Evolutionary conservation across 1,140 invertebrate species (phyloP).

Genomic region (Caenorhabditis inopinata): DNA sequence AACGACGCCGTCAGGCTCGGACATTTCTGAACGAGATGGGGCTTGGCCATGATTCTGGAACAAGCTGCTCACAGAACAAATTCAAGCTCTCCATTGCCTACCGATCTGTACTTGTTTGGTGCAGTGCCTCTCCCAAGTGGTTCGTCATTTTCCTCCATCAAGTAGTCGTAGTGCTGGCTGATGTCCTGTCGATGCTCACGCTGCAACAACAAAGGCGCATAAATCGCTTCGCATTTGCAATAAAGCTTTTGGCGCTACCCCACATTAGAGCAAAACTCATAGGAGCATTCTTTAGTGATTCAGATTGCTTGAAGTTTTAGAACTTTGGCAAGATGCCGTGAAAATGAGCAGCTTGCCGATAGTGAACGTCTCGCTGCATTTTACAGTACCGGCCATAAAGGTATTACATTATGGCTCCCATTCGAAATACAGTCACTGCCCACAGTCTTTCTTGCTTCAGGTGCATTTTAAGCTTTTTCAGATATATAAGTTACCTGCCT

Average conservation of each 20-base stretch:
- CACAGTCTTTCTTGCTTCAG: too few species aligned
- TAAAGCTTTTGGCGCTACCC: neutral
- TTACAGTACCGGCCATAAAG: too few species aligned
- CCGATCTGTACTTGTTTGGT: slow-evolving; percentile 7
- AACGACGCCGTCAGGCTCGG: neutral
- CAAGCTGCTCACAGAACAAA: neutral
- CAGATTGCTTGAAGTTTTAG: too few species aligned
- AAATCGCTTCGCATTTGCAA: slow-evolving; percentile 14
- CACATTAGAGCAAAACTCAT: too few species aligned
- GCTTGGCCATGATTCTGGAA: neutral
- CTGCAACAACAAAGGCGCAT: slow-evolving; percentile 10
- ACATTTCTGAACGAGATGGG: neutral
- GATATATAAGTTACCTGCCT: too few species aligned
- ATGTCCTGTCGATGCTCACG: slow-evolving; percentile 29
- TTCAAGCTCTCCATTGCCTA: neutral
- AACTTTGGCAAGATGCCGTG: too few species aligned
- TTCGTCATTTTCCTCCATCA: slow-evolving; percentile 16
- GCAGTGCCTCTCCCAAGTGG: neutral
- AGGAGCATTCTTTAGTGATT: too few species aligned
- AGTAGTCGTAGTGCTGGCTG: slow-evolving; percentile 29
- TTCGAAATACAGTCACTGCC: too few species aligned
- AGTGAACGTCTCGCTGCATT: too few species aligned
- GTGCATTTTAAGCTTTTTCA: too few species aligned
- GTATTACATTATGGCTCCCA: too few species aligned
- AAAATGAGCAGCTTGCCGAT: too few species aligned